A percentile compares a stretch with the other conserved stretches of the same genome.
These are phyloP conservation scores for Tricholaema leucomelas DNA, from an alignment of 2,113 vertebrate genomes.

Conservation along the genomic window DNA sequence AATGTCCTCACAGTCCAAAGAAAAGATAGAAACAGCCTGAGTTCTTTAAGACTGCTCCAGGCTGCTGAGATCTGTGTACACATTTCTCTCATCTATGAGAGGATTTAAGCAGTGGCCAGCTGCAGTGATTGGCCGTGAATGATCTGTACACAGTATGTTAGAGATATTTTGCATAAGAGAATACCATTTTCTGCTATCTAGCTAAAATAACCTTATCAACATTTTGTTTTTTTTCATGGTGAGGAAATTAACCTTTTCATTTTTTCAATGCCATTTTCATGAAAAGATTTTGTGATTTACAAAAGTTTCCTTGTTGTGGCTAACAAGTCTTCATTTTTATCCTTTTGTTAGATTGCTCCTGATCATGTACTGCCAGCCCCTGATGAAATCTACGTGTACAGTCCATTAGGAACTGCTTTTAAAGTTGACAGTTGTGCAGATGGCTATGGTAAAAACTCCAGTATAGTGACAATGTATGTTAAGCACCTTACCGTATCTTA, in stretches of 20 bases:
- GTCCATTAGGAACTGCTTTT: constrained; percentile 92
- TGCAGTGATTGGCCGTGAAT: neutral
- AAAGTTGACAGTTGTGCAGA: constrained; percentile 83
- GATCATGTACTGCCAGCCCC: constrained; percentile 91
- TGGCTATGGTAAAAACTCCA: constrained; percentile 86
- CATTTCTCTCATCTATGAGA: neutral
- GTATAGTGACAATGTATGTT: constrained; percentile 94
- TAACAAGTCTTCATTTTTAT: neutral
- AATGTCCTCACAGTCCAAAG: neutral
- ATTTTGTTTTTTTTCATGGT: neutral
- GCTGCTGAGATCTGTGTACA: neutral
- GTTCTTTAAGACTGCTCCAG: neutral
- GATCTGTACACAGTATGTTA: neutral
- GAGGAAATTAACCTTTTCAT: neutral
- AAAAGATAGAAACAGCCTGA: neutral
- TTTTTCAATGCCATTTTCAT: neutral
- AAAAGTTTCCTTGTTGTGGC: neutral
- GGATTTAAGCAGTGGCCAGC: neutral
- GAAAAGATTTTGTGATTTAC: neutral
- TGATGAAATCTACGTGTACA: constrained; percentile 92
- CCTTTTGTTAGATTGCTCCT: constrained; percentile 84
- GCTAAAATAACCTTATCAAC: neutral
- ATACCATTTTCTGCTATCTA: neutral
- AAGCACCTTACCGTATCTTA: constrained; percentile 2
- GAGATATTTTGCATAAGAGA: neutral